Evolutionary conservation across 2,888 invertebrate genomes (phyloP).

Genomic region (Chrysomela aeneicollis): DNA sequence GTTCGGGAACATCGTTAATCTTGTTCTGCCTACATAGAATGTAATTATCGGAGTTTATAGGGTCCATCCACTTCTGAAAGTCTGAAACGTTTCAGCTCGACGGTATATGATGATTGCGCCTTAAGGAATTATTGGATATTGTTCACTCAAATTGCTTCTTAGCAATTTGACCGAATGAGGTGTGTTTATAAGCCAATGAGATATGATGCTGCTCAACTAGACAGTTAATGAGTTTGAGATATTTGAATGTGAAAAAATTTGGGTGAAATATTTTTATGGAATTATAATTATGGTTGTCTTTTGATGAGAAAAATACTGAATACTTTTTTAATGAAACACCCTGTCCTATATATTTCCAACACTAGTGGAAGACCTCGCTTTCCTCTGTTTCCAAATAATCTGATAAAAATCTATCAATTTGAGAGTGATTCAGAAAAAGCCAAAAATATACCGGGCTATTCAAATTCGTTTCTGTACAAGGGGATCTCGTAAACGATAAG

Average conservation of each 20-base stretch:
- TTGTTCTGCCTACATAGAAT: conserved; percentile 61
- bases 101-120: neutral
- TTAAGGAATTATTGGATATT: conserved; percentile 16
- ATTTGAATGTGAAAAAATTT: neutral
- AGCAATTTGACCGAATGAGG: neutral
- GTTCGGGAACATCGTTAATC: conserved; percentile 62
- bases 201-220: neutral
- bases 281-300: no score
- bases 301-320: no score
- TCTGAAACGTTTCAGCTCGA: conserved; percentile 12
- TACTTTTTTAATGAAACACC: no score
- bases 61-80: conserved; percentile 28
- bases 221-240: neutral
- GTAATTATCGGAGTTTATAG: conserved; percentile 57
- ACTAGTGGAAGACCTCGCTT: no score
- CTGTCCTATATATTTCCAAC: no score
- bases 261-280: no score
- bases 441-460: no score
- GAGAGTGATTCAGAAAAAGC: no score
- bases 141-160: conserved; percentile 6
- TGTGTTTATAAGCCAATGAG: neutral
- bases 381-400: no score
- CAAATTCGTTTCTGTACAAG: no score
- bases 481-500: no score
- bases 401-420: no score